Evolutionary conservation across 1,140 invertebrate genomes (phyloP), one percentile per base, ranked within the genome.

Genomic region (Drosophila trapezifrons): DNA sequence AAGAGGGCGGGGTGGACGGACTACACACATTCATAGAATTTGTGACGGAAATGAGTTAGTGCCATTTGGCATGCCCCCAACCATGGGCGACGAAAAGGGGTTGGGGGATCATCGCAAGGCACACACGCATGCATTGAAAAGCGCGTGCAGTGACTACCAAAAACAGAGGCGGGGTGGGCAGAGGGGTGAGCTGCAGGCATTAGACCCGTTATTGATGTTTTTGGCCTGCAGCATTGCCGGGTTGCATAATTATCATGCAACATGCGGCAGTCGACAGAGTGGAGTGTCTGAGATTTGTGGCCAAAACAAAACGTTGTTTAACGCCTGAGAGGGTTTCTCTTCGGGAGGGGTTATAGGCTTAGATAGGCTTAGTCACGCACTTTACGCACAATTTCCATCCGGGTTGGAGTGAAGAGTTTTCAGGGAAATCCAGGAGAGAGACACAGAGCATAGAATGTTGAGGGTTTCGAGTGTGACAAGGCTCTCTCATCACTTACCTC

Each of bases 41-140:
- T 87, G 82, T 87, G 82, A 82, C 82, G 82, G 82, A 86, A 86
- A 87, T 86, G 82, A 86, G 79, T 81, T 76, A 79, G 75, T 85
- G 78, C 69, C 63, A 65, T 77, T 79, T 85, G 69, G 67, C 82
- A 75, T 67, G 69, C 74, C 77, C 52, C 43, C 49, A 63, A 43
- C 18, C 56, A 20, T 9, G 32, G 29, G 60, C 40, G n/a, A 17
- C 0, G 54, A 7, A 10, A 15, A 12, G 29, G 27, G 17, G 27
- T 8, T 7, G 27, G 27, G 22, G 35, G 18, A 64, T 43, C 29
- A 64, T 43, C 29, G 54, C 52, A n/a, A 45, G n/a, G 42, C 38
- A 40, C 63, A 54, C 38, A 65, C 75, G 67, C 76, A 62, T 70
- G 70, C 62, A 70, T 45, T n/a, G 40, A 74, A 74, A 74, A 67